Evolutionary conservation across 1,140 invertebrate genomes (phyloP), one percentile per base, ranked within the genome.

Genomic region (Calephelis virginiensis): DNA sequence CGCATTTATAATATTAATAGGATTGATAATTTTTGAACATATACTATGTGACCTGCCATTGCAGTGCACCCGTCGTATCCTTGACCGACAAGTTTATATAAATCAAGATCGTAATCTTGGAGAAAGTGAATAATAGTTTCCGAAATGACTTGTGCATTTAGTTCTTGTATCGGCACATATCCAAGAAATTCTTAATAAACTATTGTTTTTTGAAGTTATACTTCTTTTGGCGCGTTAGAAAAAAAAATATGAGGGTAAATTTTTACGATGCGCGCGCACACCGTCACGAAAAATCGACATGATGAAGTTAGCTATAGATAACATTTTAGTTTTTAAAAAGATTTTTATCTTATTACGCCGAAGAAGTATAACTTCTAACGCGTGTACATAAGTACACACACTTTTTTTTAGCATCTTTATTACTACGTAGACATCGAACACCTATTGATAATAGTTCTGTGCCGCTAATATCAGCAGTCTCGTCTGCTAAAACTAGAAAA

Each of bases 391-490:
- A n/a, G n/a, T n/a, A n/a, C n/a, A n/a, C n/a, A n/a, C n/a, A n/a
- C n/a, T n/a, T 0, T 49, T 0, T 49, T 49, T 49, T 49, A 14
- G n/a, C 48, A 49, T 60, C 56, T 37, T 60, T 37, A 37, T 37
- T n/a, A n/a, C n/a, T 11, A 49, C 48, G 48, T 49, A 49, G 48
- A 66, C 48, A 66, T 61, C 64, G 56, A 56, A 66, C 38, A 43
- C 56, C 64, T 61, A 61, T 61, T 56, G 64, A 61, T 66, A 66
- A 49, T 61, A 61, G 56, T 66, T 66, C 46, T 61, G 46, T 66
- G 47, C 56, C 28, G n/a, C 6, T 50, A 53, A 67, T 62, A 62
- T 62, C 59, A 50, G 66, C 37, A 61, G 66, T 62, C 61, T 67
- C 64, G 17, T 66, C 64, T 37, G 64, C 64, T 66, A 66, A 61